Percentiles rank a stretch among this genome's conserved stretches.
Conservation (phyloP, 1,140 invertebrate genomes). For the Atopsyche davidsoni region DNA sequence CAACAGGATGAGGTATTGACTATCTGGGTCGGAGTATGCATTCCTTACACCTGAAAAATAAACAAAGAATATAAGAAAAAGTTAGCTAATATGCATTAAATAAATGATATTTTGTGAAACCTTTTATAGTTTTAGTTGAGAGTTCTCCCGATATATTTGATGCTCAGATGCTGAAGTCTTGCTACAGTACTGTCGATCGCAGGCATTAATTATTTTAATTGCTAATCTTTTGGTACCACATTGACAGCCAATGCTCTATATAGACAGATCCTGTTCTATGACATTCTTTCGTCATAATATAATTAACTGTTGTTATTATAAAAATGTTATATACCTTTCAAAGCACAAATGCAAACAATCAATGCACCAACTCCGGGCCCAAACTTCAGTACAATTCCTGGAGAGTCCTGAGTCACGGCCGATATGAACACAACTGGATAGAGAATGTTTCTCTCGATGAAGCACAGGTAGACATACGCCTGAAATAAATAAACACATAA, state of each 20-base stretch:
- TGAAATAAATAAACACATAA: constrained; percentile 36
- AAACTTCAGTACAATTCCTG: constrained; percentile 67
- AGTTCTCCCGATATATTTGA: no score
- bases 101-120: background rate
- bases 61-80: constrained; percentile 5
- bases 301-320: background rate
- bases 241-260: no score
- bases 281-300: background rate
- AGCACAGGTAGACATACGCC: constrained; percentile 85
- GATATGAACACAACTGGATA: constrained; percentile 88
- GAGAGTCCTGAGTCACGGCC: constrained; percentile 80
- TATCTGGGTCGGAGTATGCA: constrained; percentile 87
- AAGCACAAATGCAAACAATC: constrained; percentile 78
- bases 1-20: constrained; percentile 87
- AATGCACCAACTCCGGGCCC: constrained; percentile 72
- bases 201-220: no score
- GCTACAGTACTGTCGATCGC: no score
- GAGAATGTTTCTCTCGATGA: constrained; percentile 87
- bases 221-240: no score
- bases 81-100: background rate
- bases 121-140: no score
- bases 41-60: constrained; percentile 63
- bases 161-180: no score
- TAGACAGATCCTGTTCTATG: no score
- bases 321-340: constrained; percentile 83